Percentiles rank a stretch among this genome's conserved stretches.
These are phyloP conservation scores for Hesperophylax magnus DNA, from an alignment of 1,140 invertebrate genomes.

Conservation along the genomic window DNA sequence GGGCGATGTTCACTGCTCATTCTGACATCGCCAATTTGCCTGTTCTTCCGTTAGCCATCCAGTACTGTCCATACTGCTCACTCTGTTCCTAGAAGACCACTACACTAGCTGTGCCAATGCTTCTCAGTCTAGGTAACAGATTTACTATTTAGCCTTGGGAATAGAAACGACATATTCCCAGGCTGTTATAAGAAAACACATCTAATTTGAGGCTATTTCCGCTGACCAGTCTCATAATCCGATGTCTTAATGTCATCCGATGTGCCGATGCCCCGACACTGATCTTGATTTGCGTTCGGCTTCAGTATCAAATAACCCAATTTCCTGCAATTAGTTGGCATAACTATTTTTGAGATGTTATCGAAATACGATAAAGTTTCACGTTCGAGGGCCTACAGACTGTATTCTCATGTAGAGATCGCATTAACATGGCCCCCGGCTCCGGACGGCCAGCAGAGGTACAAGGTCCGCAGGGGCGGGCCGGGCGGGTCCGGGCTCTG, in stretches of 20 bases:
- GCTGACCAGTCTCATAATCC: too few relatives aligned
- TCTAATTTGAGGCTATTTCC: too few relatives aligned
- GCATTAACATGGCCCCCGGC: slow-evolving; percentile 22
- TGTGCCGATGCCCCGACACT: too few relatives aligned
- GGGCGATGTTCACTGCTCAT: background rate
- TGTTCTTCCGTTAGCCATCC: background rate
- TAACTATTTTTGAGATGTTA: background rate
- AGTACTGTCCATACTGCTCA: too few relatives aligned
- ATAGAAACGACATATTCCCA: too few relatives aligned
- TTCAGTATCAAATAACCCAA: background rate
- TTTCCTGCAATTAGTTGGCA: slow-evolving; percentile 4
- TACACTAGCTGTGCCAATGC: too few relatives aligned
- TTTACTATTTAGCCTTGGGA: too few relatives aligned
- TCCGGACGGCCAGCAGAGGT: background rate
- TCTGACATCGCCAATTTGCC: background rate
- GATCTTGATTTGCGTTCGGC: too few relatives aligned
- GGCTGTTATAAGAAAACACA: too few relatives aligned
- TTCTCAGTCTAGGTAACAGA: too few relatives aligned
- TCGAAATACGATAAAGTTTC: background rate
- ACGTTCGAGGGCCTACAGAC: background rate
- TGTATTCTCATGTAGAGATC: slow-evolving; percentile 4
- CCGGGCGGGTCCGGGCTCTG: slow-evolving; percentile 9
- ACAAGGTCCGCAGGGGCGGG: background rate
- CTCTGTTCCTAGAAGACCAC: too few relatives aligned
- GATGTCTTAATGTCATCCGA: too few relatives aligned